Evolutionary conservation across 2,888 invertebrate species (phyloP).

Genomic region (Brachypalpus laphriformis): DNA sequence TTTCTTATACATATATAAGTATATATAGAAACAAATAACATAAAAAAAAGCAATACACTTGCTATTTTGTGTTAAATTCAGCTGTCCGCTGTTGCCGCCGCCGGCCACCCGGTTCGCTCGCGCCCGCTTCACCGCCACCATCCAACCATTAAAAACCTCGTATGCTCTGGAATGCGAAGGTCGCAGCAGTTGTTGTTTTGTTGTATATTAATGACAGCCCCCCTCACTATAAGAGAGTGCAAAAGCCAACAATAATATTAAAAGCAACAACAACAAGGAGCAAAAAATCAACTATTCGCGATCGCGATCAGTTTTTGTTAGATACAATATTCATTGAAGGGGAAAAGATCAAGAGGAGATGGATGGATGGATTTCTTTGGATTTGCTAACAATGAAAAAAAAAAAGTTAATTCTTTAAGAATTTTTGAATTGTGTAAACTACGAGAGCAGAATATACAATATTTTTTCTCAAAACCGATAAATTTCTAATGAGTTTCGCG

Average conservation of each 20-base stretch:
- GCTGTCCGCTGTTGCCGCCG: slow-evolving; percentile 40
- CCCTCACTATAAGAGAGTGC: slow-evolving; percentile 36
- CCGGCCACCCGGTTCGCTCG: slow-evolving; percentile 40
- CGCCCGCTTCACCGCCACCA: slow-evolving; percentile 40
- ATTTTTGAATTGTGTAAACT: slow-evolving; percentile 10
- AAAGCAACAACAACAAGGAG: slow-evolving; percentile 34
- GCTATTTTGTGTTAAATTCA: slow-evolving; percentile 69
- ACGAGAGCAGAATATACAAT: neutral
- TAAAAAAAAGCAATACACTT: slow-evolving; percentile 58
- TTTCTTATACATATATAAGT: slow-evolving; percentile 18
- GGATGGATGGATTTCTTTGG: slow-evolving; percentile 1
- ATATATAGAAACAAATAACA: slow-evolving; percentile 32
- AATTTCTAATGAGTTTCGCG: slow-evolving; percentile 5
- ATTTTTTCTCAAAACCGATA: slow-evolving; percentile 4
- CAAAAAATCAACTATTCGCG: slow-evolving; percentile 38
- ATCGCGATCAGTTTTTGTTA: slow-evolving; percentile 54
- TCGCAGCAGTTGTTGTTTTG: slow-evolving; percentile 70
- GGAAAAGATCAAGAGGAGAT: slow-evolving; percentile 1
- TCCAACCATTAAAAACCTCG: slow-evolving; percentile 72
- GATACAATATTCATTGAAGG: slow-evolving; percentile 3
- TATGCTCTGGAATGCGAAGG: slow-evolving; percentile 74
- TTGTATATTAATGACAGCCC: slow-evolving; percentile 64
- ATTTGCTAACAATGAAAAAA: neutral
- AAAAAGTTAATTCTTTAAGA: neutral
- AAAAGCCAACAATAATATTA: slow-evolving; percentile 54